A percentile compares a stretch with the other conserved stretches of the same genome.
phyloP scores from a whole-genome alignment of 2,797 vertebrate species.

The Danio kyathit region DNA sequence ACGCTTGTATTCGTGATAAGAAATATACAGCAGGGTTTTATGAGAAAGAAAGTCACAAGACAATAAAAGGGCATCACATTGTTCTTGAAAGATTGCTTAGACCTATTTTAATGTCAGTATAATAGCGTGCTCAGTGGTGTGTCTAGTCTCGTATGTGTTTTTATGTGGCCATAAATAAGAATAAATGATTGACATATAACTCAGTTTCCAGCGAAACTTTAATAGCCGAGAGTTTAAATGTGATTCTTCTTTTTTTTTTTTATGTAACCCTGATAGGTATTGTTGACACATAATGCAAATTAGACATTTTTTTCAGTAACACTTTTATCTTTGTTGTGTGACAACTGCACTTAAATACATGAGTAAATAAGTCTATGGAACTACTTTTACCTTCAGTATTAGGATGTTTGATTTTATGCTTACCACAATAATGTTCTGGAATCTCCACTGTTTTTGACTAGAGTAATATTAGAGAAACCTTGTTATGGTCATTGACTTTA shows the following conservation, averaged over 20 bases:
- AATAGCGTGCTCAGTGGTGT: conserved; percentile 16
- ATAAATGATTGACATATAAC: background rate
- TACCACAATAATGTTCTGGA: too few species aligned
- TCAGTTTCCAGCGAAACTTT: background rate
- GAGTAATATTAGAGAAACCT: too few species aligned
- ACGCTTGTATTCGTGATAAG: background rate
- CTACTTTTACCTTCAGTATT: too few species aligned
- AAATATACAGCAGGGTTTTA: conserved; percentile 5
- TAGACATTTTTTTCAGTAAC: background rate
- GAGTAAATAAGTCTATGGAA: too few species aligned
- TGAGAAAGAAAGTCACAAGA: conserved; percentile 12
- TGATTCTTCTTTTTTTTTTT: background rate
- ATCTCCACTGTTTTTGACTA: too few species aligned
- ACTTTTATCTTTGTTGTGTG: background rate
- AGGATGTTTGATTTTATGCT: too few species aligned
- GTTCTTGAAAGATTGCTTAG: background rate
- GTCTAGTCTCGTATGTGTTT: background rate
- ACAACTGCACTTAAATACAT: too few species aligned
- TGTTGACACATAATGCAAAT: background rate
- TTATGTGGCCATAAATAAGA: background rate
- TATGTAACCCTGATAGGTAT: background rate
- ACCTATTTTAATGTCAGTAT: background rate
- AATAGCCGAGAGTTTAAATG: background rate
- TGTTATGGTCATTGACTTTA: too few species aligned
- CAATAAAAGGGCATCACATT: background rate